Evolutionary conservation across 2,113 vertebrate species (phyloP).

Genomic region (Phalacrocorax carbo): DNA sequence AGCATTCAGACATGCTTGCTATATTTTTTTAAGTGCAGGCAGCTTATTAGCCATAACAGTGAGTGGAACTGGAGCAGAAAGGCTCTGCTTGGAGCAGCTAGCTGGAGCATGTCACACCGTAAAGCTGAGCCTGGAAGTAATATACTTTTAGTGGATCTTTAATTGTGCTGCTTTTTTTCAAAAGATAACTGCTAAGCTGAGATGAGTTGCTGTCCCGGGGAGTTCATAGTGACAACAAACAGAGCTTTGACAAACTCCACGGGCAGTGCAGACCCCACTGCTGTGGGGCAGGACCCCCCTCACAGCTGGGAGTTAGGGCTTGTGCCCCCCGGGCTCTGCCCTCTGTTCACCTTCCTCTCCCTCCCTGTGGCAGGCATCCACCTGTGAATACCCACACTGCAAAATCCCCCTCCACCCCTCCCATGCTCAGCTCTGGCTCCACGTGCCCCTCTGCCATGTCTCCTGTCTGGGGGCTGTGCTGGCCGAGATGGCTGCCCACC

Average conservation of each 20-base stretch:
- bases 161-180: neutral
- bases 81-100: neutral
- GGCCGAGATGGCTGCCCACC: neutral
- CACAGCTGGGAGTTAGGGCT: neutral
- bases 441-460: neutral
- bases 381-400: rapidly evolving
- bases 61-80: neutral
- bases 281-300: neutral
- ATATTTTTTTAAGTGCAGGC: neutral
- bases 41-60: neutral
- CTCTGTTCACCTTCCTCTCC: neutral
- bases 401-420: neutral
- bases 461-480: neutral
- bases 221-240: neutral
- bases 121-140: neutral
- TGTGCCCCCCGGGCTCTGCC: rapidly evolving
- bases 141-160: neutral
- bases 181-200: neutral
- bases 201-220: rapidly evolving
- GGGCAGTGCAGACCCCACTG: neutral
- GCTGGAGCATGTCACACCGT: rapidly evolving
- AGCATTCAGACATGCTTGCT: neutral
- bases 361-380: neutral
- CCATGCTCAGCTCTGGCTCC: neutral
- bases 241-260: neutral